Conservation (phyloP, 2,797 vertebrate species). For the Ateles fusciceps region DNA sequence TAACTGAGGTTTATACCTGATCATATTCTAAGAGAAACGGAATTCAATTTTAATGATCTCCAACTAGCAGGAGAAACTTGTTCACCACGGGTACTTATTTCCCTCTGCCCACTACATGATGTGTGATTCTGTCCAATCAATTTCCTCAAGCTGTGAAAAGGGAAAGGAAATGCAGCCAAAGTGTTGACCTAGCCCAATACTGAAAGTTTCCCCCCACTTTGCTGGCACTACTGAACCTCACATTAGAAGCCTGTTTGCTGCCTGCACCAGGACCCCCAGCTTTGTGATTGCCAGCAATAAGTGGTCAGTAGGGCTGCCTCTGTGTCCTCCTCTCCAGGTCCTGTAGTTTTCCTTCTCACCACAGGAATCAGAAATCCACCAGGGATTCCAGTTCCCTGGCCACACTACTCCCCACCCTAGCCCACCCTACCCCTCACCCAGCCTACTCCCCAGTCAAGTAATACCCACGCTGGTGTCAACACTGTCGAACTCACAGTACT, state of each 20-base stretch:
- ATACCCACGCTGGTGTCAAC: neutral
- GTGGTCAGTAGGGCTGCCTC: neutral
- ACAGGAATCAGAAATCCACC: neutral
- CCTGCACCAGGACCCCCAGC: rapidly evolving
- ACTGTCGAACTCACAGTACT: neutral
- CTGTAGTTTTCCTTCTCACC: neutral
- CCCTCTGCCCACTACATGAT: too few relatives aligned
- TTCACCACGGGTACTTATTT: too few relatives aligned
- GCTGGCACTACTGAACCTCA: neutral
- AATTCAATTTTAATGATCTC: too few relatives aligned
- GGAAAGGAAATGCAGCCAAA: neutral
- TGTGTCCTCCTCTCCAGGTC: neutral
- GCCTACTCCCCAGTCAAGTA: neutral
- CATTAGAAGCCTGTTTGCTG: neutral
- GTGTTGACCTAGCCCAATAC: neutral
- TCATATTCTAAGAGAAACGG: too few relatives aligned
- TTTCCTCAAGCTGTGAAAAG: neutral
- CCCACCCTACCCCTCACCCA: neutral
- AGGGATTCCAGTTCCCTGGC: neutral
- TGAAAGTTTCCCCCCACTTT: neutral
- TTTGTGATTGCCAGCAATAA: neutral
- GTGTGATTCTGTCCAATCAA: too few relatives aligned
- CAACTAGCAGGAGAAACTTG: too few relatives aligned
- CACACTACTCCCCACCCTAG: neutral
- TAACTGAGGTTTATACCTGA: too few relatives aligned